A percentile compares a stretch with the other conserved stretches of the same genome.
Evolutionary conservation across 2,797 vertebrate genomes (phyloP).

Genomic region (Pseudochromis fuscus): DNA sequence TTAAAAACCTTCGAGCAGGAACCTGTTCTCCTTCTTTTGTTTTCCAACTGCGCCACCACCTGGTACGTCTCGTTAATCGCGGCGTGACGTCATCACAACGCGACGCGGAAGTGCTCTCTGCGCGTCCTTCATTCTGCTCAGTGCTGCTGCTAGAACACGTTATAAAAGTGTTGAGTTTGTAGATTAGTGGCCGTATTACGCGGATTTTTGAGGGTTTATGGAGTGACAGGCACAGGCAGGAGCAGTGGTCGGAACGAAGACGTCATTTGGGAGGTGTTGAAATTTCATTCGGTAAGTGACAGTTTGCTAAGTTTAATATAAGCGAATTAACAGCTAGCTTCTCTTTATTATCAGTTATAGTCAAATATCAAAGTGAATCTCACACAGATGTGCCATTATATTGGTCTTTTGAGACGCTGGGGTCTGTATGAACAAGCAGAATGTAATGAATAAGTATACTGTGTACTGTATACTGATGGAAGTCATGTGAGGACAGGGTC

Average conservation of each 20-base stretch:
- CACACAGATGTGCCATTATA: not conserved
- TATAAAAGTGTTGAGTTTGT: not conserved
- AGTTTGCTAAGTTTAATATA: not conserved
- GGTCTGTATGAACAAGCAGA: not conserved
- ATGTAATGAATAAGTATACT: not conserved
- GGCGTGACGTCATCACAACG: slow-evolving; percentile 52
- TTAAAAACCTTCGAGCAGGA: no score
- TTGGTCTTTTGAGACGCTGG: not conserved
- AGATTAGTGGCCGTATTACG: fast-evolving
- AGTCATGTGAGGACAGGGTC: not conserved
- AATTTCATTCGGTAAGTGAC: slow-evolving; percentile 32
- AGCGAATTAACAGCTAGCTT: not conserved
- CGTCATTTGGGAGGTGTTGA: not conserved
- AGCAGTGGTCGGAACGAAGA: not conserved
- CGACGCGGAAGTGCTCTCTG: slow-evolving; percentile 51
- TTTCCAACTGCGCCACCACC: slow-evolving; percentile 50
- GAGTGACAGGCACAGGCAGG: not conserved
- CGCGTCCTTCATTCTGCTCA: slow-evolving; percentile 65
- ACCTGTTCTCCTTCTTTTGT: not conserved
- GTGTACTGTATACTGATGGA: not conserved
- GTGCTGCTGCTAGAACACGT: not conserved
- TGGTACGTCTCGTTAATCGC: not conserved
- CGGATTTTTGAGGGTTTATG: not conserved
- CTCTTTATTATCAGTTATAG: no score
- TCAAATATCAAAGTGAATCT: no score